These are phyloP conservation scores for Yoshiicerus persimilis DNA, from an alignment of 1,140 invertebrate species.

Conservation along the genomic window DNA sequence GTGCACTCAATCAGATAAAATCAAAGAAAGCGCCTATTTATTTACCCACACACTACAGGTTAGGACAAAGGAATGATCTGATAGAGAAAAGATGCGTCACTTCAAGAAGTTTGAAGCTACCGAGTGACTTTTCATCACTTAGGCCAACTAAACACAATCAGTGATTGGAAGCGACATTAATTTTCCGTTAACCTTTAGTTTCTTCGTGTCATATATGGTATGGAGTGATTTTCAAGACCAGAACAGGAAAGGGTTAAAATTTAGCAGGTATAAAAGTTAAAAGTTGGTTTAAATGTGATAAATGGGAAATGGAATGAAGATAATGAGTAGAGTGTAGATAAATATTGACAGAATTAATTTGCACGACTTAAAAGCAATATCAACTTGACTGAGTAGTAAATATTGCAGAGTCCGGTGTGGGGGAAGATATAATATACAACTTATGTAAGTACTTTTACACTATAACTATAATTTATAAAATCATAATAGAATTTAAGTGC, in stretches of 20 bases:
- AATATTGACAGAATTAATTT: slow-evolving; percentile 5
- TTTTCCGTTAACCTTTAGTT: neutral
- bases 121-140: neutral
- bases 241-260: too few species aligned
- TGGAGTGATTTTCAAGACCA: too few species aligned
- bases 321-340: neutral
- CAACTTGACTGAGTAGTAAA: neutral
- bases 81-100: neutral
- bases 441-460: neutral
- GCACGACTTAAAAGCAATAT: neutral
- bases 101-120: neutral
- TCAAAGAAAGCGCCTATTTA: neutral
- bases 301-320: neutral
- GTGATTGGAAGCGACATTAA: neutral
- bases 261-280: neutral
- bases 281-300: neutral
- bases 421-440: neutral
- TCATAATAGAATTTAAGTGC: too few species aligned
- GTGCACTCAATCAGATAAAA: neutral
- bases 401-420: neutral
- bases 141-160: neutral
- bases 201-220: too few species aligned
- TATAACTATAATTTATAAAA: too few species aligned
- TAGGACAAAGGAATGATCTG: neutral
- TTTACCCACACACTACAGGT: neutral